phyloP scores from a whole-genome alignment of 1,140 invertebrate genomes.

The Camponotus floridanus region DNA sequence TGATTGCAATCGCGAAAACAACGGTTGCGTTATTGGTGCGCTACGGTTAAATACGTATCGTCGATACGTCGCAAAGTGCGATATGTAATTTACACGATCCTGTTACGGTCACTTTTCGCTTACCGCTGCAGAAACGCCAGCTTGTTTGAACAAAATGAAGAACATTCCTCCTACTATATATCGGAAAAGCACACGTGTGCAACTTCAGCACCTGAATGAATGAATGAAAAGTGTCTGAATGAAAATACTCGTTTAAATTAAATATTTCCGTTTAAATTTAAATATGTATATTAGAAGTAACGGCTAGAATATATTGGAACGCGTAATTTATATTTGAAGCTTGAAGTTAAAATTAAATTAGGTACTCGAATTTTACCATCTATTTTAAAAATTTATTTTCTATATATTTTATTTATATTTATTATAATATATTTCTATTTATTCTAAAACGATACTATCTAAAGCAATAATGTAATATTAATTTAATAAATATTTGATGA shows the following conservation, averaged over 20 bases:
- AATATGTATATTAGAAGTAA: background rate
- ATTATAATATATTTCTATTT: too few species aligned
- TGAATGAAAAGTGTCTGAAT: background rate
- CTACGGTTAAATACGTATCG: too few species aligned
- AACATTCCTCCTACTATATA: background rate
- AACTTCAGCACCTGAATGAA: constrained; percentile 2
- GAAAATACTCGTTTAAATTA: background rate
- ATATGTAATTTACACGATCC: background rate
- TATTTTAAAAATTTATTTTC: background rate
- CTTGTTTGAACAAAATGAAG: constrained; percentile 1
- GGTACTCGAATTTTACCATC: background rate
- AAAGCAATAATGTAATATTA: constrained; percentile 1
- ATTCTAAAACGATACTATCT: too few species aligned
- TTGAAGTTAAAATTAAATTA: too few species aligned
- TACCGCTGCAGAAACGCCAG: background rate
- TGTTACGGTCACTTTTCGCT: background rate
- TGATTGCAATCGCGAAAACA: constrained; percentile 11
- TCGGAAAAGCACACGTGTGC: background rate
- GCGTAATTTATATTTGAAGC: background rate
- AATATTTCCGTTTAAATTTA: constrained; percentile 21
- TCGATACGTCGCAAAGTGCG: constrained; percentile 15
- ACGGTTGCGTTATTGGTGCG: background rate
- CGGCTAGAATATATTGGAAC: background rate
- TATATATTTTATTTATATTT: background rate
- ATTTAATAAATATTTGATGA: constrained; percentile 31